These are phyloP conservation scores for Dryobota labecula DNA, from an alignment of 2,888 invertebrate genomes.

Conservation along the genomic window DNA sequence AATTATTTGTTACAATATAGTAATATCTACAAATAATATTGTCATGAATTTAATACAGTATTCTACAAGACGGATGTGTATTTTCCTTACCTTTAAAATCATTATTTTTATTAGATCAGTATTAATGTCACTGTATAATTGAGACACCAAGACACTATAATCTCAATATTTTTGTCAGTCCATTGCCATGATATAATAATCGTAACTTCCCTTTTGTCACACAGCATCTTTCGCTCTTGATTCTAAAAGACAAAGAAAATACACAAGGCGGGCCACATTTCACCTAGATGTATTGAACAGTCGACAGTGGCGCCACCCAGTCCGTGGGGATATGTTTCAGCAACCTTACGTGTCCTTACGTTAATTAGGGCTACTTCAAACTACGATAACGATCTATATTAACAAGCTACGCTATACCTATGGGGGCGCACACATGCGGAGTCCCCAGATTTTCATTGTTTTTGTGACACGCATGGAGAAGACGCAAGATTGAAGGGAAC, in stretches of 20 bases:
- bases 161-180: constrained; percentile 8
- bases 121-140: not conserved
- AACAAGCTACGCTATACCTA: constrained; percentile 66
- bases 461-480: constrained; percentile 43
- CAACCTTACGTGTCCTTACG: constrained; percentile 65
- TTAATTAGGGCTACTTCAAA: constrained; percentile 65
- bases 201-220: not conserved
- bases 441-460: constrained; percentile 26
- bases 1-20: constrained; percentile 64
- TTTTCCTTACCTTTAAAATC: constrained; percentile 42
- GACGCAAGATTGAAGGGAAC: constrained; percentile 23
- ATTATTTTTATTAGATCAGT: not conserved
- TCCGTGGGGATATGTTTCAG: constrained; percentile 78
- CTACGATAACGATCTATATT: constrained; percentile 77
- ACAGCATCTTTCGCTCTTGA: not conserved
- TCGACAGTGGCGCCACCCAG: constrained; percentile 48
- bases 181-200: not conserved
- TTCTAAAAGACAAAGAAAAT: constrained; percentile 44
- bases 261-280: constrained; percentile 33
- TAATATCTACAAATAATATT: constrained; percentile 81
- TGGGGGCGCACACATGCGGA: constrained; percentile 36
- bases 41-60: constrained; percentile 83
- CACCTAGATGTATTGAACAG: constrained; percentile 9
- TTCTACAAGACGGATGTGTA: constrained; percentile 63
- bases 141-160: not conserved